A percentile compares a stretch with the other conserved stretches of the same genome.
phyloP scores from a whole-genome alignment of 2,888 invertebrate species.

The Epinotia brunnichana region DNA sequence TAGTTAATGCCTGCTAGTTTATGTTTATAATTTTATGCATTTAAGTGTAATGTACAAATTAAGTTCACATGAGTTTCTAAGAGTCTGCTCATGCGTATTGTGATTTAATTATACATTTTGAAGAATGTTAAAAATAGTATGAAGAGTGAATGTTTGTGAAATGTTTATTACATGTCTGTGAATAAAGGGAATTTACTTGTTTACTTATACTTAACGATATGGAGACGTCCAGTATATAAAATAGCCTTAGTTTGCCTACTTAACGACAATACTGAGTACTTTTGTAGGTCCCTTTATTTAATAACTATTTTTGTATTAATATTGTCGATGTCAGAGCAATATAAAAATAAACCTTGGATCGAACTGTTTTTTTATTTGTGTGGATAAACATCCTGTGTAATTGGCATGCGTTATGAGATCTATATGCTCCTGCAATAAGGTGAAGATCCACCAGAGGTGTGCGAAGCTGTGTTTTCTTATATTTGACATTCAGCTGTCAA shows the following conservation, averaged over 20 bases:
- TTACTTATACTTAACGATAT: conserved; percentile 52
- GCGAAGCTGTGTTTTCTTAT: too few species aligned
- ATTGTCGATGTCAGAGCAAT: conserved; percentile 48
- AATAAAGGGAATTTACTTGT: conserved; percentile 56
- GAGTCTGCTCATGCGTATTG: conserved; percentile 70
- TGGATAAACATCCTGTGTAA: too few species aligned
- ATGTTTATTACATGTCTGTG: conserved; percentile 53
- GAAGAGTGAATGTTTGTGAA: conserved; percentile 47
- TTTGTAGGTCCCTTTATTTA: conserved; percentile 60
- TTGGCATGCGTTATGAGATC: too few species aligned
- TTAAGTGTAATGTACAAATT: conserved; percentile 76
- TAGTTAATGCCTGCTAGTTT: conserved; percentile 54
- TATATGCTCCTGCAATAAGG: too few species aligned
- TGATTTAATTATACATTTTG: conserved; percentile 63
- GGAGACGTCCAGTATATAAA: conserved; percentile 63
- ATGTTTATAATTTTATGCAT: conserved; percentile 69
- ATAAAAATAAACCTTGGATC: conserved; percentile 48
- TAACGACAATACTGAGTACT: conserved; percentile 36
- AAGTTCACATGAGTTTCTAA: conserved; percentile 69
- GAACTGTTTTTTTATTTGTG: conserved; percentile 24
- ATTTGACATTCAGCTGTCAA: too few species aligned
- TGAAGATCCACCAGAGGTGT: too few species aligned
- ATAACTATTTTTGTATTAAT: conserved; percentile 63
- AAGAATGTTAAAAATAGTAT: conserved; percentile 36
- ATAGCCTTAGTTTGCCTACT: conserved; percentile 44